Percentiles rank a stretch among this genome's conserved stretches.
These are phyloP conservation scores for Callosobruchus maculatus DNA, from an alignment of 2,888 invertebrate species.

Conservation along the genomic window DNA sequence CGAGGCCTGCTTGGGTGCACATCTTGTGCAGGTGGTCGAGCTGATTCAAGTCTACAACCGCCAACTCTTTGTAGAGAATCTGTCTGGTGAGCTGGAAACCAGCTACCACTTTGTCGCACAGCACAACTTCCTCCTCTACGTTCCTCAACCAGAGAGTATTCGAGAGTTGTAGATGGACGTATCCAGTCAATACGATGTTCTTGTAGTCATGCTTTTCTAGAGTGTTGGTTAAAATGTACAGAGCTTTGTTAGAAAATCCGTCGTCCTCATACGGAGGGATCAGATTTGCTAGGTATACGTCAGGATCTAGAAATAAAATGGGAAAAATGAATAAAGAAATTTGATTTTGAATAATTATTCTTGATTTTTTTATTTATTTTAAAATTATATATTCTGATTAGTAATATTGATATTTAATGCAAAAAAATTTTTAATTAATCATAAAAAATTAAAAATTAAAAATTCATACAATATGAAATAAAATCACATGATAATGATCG, in stretches of 20 bases:
- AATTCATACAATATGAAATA: too few relatives aligned
- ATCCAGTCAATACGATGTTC: slow-evolving; percentile 43
- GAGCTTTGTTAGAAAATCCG: slow-evolving; percentile 30
- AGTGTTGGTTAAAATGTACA: slow-evolving; percentile 15
- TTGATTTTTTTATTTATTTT: too few relatives aligned
- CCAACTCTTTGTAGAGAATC: slow-evolving; percentile 50
- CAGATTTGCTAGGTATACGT: slow-evolving; percentile 35
- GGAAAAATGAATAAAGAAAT: too few relatives aligned
- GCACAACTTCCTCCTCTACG: slow-evolving; percentile 55
- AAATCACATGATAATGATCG: too few relatives aligned
- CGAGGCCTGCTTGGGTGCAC: slow-evolving; percentile 44
- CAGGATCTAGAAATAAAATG: slow-evolving; percentile 28
- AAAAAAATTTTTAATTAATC: too few relatives aligned
- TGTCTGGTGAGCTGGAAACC: slow-evolving; percentile 55
- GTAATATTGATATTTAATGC: too few relatives aligned
- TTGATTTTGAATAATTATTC: too few relatives aligned
- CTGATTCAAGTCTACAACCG: slow-evolving; percentile 19
- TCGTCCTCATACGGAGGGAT: slow-evolving; percentile 40
- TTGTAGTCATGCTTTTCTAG: slow-evolving; percentile 27
- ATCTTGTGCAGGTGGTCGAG: slow-evolving; percentile 51
- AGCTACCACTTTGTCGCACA: slow-evolving; percentile 50
- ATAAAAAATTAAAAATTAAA: too few relatives aligned
- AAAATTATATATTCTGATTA: too few relatives aligned
- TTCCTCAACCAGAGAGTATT: slow-evolving; percentile 64
- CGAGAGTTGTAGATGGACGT: slow-evolving; percentile 57